Evolutionary conservation across 2,888 invertebrate genomes (phyloP).

Genomic region (Drosophila testacea): DNA sequence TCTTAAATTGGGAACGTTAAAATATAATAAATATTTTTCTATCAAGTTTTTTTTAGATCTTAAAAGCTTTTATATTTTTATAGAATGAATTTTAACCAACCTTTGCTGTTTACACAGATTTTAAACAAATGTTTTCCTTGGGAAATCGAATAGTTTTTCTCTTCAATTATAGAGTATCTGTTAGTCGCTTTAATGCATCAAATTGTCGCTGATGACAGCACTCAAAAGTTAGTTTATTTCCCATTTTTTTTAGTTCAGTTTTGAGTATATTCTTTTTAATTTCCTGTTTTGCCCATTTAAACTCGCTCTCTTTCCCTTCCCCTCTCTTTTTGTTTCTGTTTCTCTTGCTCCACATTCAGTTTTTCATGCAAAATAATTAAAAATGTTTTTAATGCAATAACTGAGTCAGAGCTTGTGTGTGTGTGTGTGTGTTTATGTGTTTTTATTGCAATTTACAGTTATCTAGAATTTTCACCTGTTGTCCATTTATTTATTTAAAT

Average conservation of each 20-base stretch:
- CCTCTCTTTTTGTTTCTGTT: neutral
- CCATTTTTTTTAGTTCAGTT: slow-evolving; percentile 10
- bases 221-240: slow-evolving; percentile 20
- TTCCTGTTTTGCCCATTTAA: slow-evolving; percentile 37
- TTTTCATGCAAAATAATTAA: slow-evolving; percentile 31
- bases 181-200: neutral
- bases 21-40: too few species aligned
- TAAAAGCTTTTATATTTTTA: too few species aligned
- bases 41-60: too few species aligned
- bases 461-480: slow-evolving; percentile 40
- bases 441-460: slow-evolving; percentile 36
- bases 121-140: too few species aligned
- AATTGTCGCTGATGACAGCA: slow-evolving; percentile 11
- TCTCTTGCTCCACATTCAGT: neutral
- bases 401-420: slow-evolving; percentile 15
- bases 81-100: too few species aligned
- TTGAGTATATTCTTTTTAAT: slow-evolving; percentile 34
- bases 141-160: neutral
- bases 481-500: slow-evolving; percentile 34
- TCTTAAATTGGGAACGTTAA: too few species aligned
- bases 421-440: slow-evolving; percentile 14
- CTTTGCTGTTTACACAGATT: too few species aligned
- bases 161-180: neutral
- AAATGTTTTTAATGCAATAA: slow-evolving; percentile 31
- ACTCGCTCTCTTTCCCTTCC: neutral